Conservation (phyloP, 2,797 vertebrate species). For the Arnoldichthys spilopterus region DNA sequence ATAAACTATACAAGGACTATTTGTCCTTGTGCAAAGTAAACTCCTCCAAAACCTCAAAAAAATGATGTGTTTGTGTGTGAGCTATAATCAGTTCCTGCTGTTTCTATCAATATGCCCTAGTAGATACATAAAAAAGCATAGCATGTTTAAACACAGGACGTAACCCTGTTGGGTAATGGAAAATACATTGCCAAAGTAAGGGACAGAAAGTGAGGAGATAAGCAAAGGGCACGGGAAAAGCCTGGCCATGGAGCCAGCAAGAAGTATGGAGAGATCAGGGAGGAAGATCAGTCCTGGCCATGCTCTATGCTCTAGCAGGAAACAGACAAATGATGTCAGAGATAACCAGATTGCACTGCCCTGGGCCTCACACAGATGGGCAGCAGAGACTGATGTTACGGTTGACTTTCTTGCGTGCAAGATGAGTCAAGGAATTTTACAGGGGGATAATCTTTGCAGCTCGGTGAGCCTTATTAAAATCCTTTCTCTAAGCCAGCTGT, state of each 20-base stretch:
- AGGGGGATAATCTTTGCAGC: constrained; percentile 46
- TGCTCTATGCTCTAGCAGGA: constrained; percentile 38
- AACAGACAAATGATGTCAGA: constrained; percentile 52
- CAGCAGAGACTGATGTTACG: constrained; percentile 37
- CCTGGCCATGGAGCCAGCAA: constrained; percentile 27
- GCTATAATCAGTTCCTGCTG: constrained; percentile 24
- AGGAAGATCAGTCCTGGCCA: constrained; percentile 33
- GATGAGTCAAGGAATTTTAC: constrained; percentile 56
- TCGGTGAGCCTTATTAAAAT: constrained; percentile 49
- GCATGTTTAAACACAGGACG: constrained; percentile 33
- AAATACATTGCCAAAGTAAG: constrained; percentile 29
- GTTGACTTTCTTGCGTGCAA: constrained; percentile 46
- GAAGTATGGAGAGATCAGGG: constrained; percentile 50
- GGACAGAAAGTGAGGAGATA: constrained; percentile 49
- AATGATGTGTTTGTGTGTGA: not conserved
- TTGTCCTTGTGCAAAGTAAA: too few species aligned
- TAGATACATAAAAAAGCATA: constrained; percentile 37
- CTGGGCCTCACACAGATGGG: constrained; percentile 30
- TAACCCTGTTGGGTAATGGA: constrained; percentile 40
- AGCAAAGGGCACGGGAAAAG: constrained; percentile 39
- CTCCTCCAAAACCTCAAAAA: too few species aligned
- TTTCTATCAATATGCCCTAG: constrained; percentile 31
- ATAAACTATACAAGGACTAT: too few species aligned
- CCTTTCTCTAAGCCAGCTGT: constrained; percentile 41
- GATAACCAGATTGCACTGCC: constrained; percentile 47